Conservation (phyloP, 2,797 vertebrate species). For the Gambelia wislizenii region DNA sequence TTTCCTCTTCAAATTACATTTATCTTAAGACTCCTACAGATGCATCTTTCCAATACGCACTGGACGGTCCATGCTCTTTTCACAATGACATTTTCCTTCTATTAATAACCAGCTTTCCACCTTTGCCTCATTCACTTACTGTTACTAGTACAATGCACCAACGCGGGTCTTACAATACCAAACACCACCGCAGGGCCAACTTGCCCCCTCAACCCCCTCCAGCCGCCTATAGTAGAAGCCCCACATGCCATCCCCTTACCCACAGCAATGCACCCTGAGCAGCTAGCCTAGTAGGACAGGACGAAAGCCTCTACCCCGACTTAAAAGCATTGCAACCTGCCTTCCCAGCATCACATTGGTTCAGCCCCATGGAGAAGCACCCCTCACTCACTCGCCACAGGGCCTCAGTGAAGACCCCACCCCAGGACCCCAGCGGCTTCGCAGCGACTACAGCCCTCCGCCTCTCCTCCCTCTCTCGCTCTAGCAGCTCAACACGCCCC, state of each 20-base stretch:
- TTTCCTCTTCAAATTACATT: neutral
- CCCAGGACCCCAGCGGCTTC: neutral
- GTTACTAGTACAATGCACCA: too few relatives aligned
- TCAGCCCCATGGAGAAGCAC: neutral
- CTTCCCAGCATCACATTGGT: too few relatives aligned
- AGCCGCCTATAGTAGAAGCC: neutral
- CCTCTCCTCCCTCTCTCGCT: too few relatives aligned
- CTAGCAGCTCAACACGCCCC: neutral
- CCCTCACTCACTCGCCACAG: neutral
- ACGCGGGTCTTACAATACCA: too few relatives aligned
- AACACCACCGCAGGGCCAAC: neutral
- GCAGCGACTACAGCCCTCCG: neutral
- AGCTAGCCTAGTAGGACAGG: too few relatives aligned
- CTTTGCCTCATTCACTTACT: neutral
- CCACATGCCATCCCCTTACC: too few relatives aligned
- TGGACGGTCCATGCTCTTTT: neutral
- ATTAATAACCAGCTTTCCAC: neutral
- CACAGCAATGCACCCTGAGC: too few relatives aligned
- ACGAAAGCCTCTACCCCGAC: too few relatives aligned
- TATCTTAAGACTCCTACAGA: neutral
- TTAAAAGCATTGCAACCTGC: too few relatives aligned
- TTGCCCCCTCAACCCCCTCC: neutral
- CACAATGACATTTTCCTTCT: neutral
- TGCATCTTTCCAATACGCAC: neutral
- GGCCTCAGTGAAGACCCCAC: constrained; percentile 5